A percentile compares a stretch with the other conserved stretches of the same genome.
phyloP scores from a whole-genome alignment of 2,113 vertebrate genomes.

The Oryzias celebensis region DNA sequence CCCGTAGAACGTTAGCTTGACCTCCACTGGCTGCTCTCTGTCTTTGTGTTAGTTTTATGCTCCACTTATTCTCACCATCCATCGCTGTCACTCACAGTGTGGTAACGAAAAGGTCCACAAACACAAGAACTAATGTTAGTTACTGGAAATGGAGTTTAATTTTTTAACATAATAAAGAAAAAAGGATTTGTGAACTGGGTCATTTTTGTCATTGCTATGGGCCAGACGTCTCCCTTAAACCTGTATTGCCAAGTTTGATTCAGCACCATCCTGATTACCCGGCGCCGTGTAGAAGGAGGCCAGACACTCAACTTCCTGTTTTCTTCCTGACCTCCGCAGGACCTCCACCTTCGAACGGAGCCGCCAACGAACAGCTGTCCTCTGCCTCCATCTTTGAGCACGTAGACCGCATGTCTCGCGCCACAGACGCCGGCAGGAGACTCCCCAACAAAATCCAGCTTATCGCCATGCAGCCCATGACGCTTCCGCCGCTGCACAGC shows the following conservation, averaged over 20 bases:
- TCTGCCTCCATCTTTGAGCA: constrained; percentile 96
- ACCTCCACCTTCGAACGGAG: constrained; percentile 77
- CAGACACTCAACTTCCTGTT: neutral
- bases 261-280: neutral
- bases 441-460: constrained; percentile 93
- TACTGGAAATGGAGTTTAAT: constrained; percentile 31
- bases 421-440: constrained; percentile 83
- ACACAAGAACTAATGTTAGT: constrained; percentile 18
- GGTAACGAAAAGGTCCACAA: constrained; percentile 32
- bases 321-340: constrained; percentile 69
- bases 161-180: constrained; percentile 8
- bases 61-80: constrained; percentile 46
- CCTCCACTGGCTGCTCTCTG: constrained; percentile 42
- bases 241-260: constrained; percentile 1
- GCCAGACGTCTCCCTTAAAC: neutral
- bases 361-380: constrained; percentile 82
- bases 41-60: constrained; percentile 44
- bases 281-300: neutral
- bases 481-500: constrained; percentile 81
- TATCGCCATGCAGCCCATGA: constrained; percentile 97
- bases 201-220: neutral
- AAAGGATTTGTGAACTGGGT: neutral
- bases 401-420: constrained; percentile 88
- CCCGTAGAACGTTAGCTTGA: constrained; percentile 38
- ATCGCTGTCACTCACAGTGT: constrained; percentile 54